Conservation (phyloP, 1,140 invertebrate species). For the Centruroides sculpturatus region DNA sequence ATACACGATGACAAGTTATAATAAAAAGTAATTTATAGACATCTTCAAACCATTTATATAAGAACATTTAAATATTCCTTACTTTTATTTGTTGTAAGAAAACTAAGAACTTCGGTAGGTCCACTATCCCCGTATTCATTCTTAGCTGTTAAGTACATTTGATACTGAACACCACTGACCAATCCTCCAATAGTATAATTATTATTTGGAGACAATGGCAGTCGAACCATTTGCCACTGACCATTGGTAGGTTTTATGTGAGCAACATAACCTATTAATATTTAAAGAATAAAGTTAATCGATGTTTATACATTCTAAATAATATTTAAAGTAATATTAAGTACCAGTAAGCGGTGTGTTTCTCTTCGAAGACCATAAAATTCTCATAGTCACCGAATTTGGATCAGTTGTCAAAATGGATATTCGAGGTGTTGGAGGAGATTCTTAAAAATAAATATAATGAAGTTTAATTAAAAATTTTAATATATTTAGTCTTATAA, state of each 20-base stretch:
- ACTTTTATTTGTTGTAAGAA: constrained; percentile 1
- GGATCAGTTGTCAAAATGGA: too few relatives aligned
- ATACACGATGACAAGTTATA: too few relatives aligned
- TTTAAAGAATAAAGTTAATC: too few relatives aligned
- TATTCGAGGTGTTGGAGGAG: too few relatives aligned
- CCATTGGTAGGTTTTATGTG: constrained; percentile 9
- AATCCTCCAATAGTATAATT: constrained; percentile 8
- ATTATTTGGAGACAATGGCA: neutral
- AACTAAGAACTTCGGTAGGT: constrained; percentile 2
- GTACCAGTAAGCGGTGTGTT: too few relatives aligned
- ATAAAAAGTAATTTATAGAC: too few relatives aligned
- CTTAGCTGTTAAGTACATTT: constrained; percentile 5
- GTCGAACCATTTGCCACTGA: constrained; percentile 2
- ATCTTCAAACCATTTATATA: too few relatives aligned
- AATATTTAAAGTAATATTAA: neutral
- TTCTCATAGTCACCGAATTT: too few relatives aligned
- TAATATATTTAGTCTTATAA: neutral
- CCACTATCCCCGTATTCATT: constrained; percentile 10
- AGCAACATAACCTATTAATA: neutral
- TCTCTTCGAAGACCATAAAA: too few relatives aligned
- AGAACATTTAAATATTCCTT: too few relatives aligned
- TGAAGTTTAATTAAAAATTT: neutral
- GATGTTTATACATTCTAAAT: too few relatives aligned
- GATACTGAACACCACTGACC: constrained; percentile 4
- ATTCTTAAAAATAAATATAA: too few relatives aligned